Conservation (phyloP, 2,113 vertebrate genomes). For the Cyphomyrus discorhynchus region DNA sequence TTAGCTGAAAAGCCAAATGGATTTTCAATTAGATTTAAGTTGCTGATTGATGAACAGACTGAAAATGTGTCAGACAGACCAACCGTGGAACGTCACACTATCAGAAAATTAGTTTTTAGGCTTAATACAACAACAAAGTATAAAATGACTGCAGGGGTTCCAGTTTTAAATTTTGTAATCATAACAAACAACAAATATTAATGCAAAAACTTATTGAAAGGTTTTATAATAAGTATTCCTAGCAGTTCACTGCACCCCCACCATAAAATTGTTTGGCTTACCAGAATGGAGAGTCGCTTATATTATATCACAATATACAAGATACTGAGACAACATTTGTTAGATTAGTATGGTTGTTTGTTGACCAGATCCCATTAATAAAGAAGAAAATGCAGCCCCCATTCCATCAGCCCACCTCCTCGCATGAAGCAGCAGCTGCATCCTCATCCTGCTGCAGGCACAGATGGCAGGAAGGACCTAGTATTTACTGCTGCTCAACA, state of each 20-base stretch:
- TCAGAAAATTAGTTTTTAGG: not conserved
- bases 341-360: not conserved
- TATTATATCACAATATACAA: not conserved
- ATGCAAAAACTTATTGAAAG: not conserved
- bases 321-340: not conserved
- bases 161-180: not conserved
- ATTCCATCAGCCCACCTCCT: not conserved
- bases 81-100: not conserved
- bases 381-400: not conserved
- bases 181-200: not conserved
- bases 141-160: not conserved
- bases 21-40: not conserved
- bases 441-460: not conserved
- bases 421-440: not conserved
- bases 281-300: not conserved
- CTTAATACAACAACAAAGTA: not conserved
- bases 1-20: not conserved
- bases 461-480: not conserved
- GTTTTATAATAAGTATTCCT: not conserved
- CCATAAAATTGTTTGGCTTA: not conserved
- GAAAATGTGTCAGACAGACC: constrained; percentile 1
- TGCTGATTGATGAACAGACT: not conserved
- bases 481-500: not conserved
- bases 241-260: not conserved
- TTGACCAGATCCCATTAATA: not conserved